phyloP scores from a whole-genome alignment of 2,797 vertebrate genomes.

The Harpia harpyja region DNA sequence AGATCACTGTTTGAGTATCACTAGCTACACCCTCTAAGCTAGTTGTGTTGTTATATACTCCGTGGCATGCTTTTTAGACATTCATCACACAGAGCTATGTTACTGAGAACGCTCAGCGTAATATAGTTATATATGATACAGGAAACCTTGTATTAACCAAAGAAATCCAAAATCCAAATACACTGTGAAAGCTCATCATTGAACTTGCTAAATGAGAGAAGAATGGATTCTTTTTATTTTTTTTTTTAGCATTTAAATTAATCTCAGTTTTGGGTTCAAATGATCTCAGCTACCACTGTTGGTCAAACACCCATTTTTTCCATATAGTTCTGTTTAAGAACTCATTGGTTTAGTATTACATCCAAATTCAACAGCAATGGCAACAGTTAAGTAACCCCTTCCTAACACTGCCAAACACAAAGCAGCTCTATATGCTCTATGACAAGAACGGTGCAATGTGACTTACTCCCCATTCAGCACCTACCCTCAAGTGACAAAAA shows the following conservation, averaged over 20 bases:
- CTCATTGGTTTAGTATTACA: neutral
- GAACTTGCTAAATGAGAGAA: neutral
- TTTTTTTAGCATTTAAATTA: neutral
- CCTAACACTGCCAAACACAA: neutral
- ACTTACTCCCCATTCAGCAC: neutral
- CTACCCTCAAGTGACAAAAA: neutral
- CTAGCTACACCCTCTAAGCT: neutral
- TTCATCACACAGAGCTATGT: neutral
- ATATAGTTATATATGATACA: neutral
- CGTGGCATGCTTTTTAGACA: neutral
- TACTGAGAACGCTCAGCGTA: neutral
- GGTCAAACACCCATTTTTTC: neutral
- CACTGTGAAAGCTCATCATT: neutral
- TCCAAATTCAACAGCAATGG: neutral
- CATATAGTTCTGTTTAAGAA: neutral
- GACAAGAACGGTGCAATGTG: neutral
- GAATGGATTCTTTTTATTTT: neutral
- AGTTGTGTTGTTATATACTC: neutral
- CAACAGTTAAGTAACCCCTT: neutral
- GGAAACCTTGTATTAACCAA: neutral
- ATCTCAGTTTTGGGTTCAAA: neutral
- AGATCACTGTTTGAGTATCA: neutral
- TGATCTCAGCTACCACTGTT: neutral
- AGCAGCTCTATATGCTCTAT: neutral
- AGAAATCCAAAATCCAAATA: neutral